A percentile compares a stretch with the other conserved stretches of the same genome.
Conservation (phyloP, 1,140 invertebrate genomes). For the Gonatopus flavifemur region DNA sequence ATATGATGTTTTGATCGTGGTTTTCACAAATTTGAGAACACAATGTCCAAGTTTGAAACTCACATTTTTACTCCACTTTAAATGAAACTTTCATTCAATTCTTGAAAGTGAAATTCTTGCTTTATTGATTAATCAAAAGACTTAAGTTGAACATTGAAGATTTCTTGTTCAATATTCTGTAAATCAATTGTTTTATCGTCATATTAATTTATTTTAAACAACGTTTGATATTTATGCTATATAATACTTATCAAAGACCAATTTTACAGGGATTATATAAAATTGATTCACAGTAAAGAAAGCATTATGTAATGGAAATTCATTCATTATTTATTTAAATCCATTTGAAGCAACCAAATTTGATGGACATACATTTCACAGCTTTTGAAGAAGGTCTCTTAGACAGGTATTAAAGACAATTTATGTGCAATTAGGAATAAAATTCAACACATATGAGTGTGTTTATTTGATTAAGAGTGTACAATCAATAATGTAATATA, state of each 20-base stretch:
- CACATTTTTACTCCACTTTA: too few species aligned
- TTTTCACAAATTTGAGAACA: too few species aligned
- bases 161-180: too few species aligned
- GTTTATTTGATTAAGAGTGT: conserved; percentile 3
- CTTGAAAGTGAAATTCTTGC: too few species aligned
- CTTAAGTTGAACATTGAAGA: too few species aligned
- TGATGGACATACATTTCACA: conserved; percentile 29
- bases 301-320: conserved; percentile 26
- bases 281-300: conserved; percentile 25
- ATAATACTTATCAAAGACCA: conserved; percentile 21
- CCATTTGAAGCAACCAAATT: conserved; percentile 33
- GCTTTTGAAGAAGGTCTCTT: conserved; percentile 29
- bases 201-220: too few species aligned
- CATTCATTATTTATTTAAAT: conserved; percentile 29
- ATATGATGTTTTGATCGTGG: too few species aligned
- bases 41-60: too few species aligned
- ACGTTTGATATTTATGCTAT: too few species aligned
- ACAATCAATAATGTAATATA: conserved; percentile 1
- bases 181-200: too few species aligned
- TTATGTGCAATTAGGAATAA: conserved; percentile 19
- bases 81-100: too few species aligned
- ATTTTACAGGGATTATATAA: conserved; percentile 29
- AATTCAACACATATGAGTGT: conserved; percentile 12
- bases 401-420: conserved; percentile 31
- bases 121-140: too few species aligned